Base-by-base conservation (phyloP, 2,797 vertebrate species). In the Steatocranus sp. region DNA sequence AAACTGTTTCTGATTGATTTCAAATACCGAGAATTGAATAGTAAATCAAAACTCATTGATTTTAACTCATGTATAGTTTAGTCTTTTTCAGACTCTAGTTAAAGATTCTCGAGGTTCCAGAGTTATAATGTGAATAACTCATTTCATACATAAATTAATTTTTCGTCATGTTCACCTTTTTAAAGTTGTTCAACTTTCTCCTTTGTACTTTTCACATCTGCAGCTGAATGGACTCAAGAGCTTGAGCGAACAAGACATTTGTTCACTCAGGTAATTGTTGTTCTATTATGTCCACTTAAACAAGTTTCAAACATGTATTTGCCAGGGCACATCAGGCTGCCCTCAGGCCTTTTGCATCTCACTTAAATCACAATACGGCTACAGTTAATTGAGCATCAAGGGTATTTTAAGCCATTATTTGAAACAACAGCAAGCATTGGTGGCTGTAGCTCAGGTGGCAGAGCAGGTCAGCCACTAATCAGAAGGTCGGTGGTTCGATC, bases 21-120 rank as follows among this genome's bases (percentile, higher is more conserved):
- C 5, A 87, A 80, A 91, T 66, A 48, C 78, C 27, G 74, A 73
- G n/a, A 80, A 82, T 43, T 85, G 56, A 88, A 92, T 87, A 38
- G 36, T 50, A 63, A 78, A 90, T 88, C 86, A 84, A 34, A 87
- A 74, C 17, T 4, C 36, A 88, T 86, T 90, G 82, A 88, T 82
- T 81, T 73, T 8, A 15, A 50, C 77, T 86, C 36, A 10, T 82
- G 38, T 50, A 15, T 38, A 25, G 49, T 77, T 30, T 58, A 48
- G 20, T 66, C 63, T 79, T 78, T 80, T 80, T 81, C 10, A 82
- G 58, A 86, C 27, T 58, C 10, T 38, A 58, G 17, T 70, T 54
- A 27, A 76, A 63, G 41, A 76, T 58, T 14, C 70, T 87, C 23
- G 58, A 73, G 48, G 68, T 54, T 82, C 32, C 63, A 53, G 6